Percentiles rank a stretch among this genome's conserved stretches.
phyloP scores from a whole-genome alignment of 2,113 vertebrate species.

The Rhinolophus sinicus region DNA sequence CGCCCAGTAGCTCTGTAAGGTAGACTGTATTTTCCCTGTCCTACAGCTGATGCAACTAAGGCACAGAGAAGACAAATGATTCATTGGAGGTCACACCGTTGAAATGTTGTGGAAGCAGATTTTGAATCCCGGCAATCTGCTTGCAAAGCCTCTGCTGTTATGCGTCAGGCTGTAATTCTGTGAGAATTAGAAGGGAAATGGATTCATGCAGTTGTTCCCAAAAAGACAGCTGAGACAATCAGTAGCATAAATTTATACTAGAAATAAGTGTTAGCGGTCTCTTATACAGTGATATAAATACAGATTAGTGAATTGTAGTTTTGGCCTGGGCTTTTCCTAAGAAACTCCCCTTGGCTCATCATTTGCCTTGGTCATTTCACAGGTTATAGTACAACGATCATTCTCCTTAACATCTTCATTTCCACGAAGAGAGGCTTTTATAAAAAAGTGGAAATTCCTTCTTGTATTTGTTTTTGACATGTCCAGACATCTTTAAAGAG shows the following conservation, averaged over 20 bases:
- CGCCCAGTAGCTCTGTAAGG: not conserved
- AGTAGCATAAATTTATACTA: not conserved
- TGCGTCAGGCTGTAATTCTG: not conserved
- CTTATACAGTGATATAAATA: not conserved
- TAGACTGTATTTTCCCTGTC: not conserved
- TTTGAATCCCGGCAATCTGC: not conserved
- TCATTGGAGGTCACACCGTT: conserved; percentile 23
- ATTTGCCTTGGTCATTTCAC: not conserved
- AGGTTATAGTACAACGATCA: not conserved
- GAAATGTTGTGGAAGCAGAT: not conserved
- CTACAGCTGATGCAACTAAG: not conserved
- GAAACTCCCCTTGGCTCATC: not conserved
- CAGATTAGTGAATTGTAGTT: not conserved
- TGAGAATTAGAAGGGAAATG: conserved; percentile 19
- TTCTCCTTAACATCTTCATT: not conserved
- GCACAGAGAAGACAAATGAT: conserved; percentile 12
- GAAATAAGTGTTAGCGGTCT: not conserved
- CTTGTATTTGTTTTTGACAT: conserved; percentile 25
- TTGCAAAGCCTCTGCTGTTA: not conserved
- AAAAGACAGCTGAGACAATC: conserved; percentile 47
- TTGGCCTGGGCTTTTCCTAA: not conserved
- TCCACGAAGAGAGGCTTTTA: not conserved
- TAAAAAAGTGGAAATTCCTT: not conserved
- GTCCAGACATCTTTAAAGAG: not conserved
- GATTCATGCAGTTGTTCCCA: not conserved